These are phyloP conservation scores for Manis pentadactyla DNA, from an alignment of 2,797 vertebrate genomes.

Conservation along the genomic window DNA sequence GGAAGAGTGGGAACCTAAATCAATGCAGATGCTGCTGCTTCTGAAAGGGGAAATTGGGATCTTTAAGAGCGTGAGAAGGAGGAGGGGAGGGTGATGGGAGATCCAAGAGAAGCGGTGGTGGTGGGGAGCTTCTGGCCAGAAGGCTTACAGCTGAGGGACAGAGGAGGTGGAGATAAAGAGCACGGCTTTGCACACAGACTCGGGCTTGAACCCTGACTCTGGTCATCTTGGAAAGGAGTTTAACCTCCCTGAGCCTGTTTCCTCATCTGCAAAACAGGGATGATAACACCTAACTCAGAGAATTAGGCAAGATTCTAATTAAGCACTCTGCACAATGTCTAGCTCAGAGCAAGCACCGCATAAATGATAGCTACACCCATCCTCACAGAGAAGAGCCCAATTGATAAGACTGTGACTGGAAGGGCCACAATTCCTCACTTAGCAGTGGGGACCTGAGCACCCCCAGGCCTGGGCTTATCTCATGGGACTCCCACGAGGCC, in stretches of 20 bases:
- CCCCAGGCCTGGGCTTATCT: background rate
- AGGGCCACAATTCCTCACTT: background rate
- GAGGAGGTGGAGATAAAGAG: fast-evolving
- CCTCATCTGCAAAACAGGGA: background rate
- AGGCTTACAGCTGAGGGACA: background rate
- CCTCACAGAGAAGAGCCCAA: background rate
- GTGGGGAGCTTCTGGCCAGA: fast-evolving
- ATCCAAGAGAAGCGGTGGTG: fast-evolving
- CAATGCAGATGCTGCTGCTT: background rate
- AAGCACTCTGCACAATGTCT: background rate
- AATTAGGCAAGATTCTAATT: background rate
- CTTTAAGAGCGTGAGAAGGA: background rate
- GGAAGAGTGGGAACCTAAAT: background rate
- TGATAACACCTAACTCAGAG: background rate
- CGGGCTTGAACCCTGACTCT: background rate
- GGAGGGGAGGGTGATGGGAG: background rate
- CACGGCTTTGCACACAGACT: no score
- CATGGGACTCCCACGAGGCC: background rate
- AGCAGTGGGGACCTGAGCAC: background rate
- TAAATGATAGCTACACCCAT: background rate
- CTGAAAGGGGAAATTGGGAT: background rate
- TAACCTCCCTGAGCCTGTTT: background rate
- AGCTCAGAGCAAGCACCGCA: background rate
- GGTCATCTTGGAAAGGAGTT: background rate
- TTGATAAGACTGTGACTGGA: no score